Evolutionary conservation across 2,888 invertebrate genomes (phyloP).

Genomic region (Sericinus montela): DNA sequence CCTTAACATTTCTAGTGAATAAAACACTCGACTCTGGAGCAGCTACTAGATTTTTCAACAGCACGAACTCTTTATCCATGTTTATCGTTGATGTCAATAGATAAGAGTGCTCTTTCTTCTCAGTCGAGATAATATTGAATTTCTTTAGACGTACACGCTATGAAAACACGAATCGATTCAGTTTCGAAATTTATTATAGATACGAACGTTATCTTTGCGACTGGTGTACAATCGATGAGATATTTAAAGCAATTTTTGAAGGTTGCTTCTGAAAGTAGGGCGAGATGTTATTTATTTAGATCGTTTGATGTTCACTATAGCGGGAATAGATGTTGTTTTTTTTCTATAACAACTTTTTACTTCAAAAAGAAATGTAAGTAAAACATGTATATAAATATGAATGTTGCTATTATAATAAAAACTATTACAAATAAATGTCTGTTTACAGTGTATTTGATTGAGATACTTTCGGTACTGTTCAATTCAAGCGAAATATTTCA

Average conservation of each 20-base stretch:
- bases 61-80: neutral
- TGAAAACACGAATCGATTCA: neutral
- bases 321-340: slow-evolving; percentile 4
- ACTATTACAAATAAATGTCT: neutral
- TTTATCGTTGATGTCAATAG: slow-evolving; percentile 8
- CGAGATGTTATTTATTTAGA: slow-evolving; percentile 6
- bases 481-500: neutral
- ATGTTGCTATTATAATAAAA: too few relatives aligned
- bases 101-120: slow-evolving; percentile 2
- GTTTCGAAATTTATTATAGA: slow-evolving; percentile 7
- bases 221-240: slow-evolving; percentile 18
- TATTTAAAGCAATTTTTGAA: slow-evolving; percentile 11
- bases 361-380: too few relatives aligned
- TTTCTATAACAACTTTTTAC: too few relatives aligned
- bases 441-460: neutral
- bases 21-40: neutral
- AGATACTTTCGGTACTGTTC: neutral
- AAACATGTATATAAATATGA: too few relatives aligned
- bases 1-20: slow-evolving; percentile 20
- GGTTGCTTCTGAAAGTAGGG: slow-evolving; percentile 12
- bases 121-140: slow-evolving; percentile 5
- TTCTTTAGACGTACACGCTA: neutral
- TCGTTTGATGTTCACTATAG: neutral
- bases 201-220: slow-evolving; percentile 30
- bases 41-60: neutral